These are phyloP conservation scores for Crenuchus spilurus DNA, from an alignment of 2,797 vertebrate species.

Conservation along the genomic window DNA sequence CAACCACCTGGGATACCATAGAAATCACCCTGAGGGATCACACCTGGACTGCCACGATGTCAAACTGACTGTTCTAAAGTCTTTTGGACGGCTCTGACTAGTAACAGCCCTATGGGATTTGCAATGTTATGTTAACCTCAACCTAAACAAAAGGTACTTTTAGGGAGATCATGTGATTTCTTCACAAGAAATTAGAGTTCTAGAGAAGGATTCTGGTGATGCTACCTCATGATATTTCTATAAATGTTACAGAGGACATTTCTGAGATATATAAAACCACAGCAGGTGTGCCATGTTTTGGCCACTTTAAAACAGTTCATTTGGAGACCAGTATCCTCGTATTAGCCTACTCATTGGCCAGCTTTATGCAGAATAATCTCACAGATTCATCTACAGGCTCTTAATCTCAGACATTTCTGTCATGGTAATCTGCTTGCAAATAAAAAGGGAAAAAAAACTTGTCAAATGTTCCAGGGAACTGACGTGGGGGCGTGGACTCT, in stretches of 20 bases:
- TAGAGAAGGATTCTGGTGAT: not conserved
- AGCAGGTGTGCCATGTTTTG: not conserved
- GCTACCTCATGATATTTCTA: not conserved
- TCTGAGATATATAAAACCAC: not conserved
- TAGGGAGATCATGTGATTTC: not conserved
- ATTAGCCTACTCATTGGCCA: too few relatives aligned
- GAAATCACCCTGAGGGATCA: too few relatives aligned
- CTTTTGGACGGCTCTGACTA: too few relatives aligned
- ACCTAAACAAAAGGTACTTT: too few relatives aligned
- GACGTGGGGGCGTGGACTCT: not conserved
- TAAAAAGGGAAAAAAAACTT: not conserved
- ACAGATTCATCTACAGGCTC: not conserved
- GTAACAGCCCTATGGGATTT: too few relatives aligned
- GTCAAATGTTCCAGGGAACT: conserved; percentile 23
- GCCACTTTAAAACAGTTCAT: not conserved
- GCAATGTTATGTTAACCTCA: too few relatives aligned
- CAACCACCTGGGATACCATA: too few relatives aligned
- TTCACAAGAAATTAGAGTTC: not conserved
- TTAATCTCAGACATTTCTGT: not conserved
- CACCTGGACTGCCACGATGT: too few relatives aligned
- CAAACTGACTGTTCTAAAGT: too few relatives aligned
- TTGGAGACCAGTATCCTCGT: too few relatives aligned
- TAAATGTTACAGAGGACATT: not conserved
- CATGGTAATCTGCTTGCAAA: not conserved
- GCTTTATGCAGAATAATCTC: not conserved